Base-by-base conservation (phyloP, 2,888 invertebrate genomes). In the Trachelus stipa region DNA sequence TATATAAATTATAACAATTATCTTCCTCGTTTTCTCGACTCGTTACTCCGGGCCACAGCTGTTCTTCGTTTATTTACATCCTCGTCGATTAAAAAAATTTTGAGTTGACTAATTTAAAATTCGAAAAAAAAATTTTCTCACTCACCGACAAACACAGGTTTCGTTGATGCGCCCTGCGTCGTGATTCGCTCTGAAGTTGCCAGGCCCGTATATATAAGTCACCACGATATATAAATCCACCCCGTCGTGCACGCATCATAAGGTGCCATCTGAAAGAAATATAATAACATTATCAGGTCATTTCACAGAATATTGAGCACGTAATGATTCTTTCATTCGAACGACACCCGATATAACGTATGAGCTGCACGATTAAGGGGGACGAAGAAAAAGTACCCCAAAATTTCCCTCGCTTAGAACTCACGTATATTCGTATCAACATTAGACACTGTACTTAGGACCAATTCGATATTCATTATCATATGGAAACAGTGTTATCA, bases 141-240 rank as follows among this genome's bases (percentile, higher is more conserved):
- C 90, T 88, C 77, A 91, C 90, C 87, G 90, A 84, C 77, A 90
- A 82, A 81, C 90, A 91, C 78, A 90, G 87, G 82, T 87, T 90
- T 69, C 83, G 86, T 75, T 89, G 88, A 83, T 90, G 90, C 74
- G 87, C 87, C 76, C 88, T 87, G 81, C 87, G 89, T 80, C 90
- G 90, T 69, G 90, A 90, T 86, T 93, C 93, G 80, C 92, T 92
- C 85, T 93, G 93, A 75, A 93, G 89, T 79, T 92, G 92, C 93
- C 93, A 93, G 76, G 92, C 92, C 80, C 92, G 92, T 77, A 93
- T 91, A 82, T 93, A 93, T 79, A 93, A 90, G 85, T 93, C 91
- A 35, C 91, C 91, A 84, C 87, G 92, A 90, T 90, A 92, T 91
- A 88, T 92, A 82, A 88, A 83, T 83, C 90, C 92, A 9, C 93